Percentiles rank a stretch among this genome's conserved stretches.
Conservation (phyloP, 2,113 vertebrate species). For the Peucedramus taeniatus region DNA sequence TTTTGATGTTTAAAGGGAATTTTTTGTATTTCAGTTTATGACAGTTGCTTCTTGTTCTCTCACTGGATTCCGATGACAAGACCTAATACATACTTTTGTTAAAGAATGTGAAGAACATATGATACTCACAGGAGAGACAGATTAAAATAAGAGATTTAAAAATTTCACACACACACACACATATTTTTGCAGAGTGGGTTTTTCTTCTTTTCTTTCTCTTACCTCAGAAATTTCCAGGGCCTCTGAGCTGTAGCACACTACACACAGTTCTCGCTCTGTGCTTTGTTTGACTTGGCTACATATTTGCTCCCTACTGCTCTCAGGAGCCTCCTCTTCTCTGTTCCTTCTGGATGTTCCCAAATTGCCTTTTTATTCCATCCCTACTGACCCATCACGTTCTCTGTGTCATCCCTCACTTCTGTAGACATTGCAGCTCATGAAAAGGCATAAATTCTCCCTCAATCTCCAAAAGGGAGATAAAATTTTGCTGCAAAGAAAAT, state of each 20-base stretch:
- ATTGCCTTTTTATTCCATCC: background rate
- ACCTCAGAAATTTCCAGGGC: background rate
- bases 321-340: background rate
- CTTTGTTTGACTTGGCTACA: background rate
- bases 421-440: background rate
- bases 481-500: background rate
- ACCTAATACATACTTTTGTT: background rate
- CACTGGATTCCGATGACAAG: background rate
- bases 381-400: rapidly evolving
- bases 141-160: background rate
- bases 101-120: background rate
- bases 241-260: background rate
- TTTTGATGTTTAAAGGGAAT: background rate
- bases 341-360: background rate
- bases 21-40: background rate
- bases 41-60: background rate
- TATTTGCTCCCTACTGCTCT: background rate
- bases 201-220: background rate
- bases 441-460: background rate
- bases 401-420: background rate
- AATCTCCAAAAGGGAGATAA: background rate
- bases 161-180: background rate
- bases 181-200: background rate
- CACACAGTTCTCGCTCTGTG: background rate
- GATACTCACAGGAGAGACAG: background rate